These are phyloP conservation scores for Palythoa caribaeorum DNA, from an alignment of 92 coral and sea anemone species.

Conservation along the genomic window DNA sequence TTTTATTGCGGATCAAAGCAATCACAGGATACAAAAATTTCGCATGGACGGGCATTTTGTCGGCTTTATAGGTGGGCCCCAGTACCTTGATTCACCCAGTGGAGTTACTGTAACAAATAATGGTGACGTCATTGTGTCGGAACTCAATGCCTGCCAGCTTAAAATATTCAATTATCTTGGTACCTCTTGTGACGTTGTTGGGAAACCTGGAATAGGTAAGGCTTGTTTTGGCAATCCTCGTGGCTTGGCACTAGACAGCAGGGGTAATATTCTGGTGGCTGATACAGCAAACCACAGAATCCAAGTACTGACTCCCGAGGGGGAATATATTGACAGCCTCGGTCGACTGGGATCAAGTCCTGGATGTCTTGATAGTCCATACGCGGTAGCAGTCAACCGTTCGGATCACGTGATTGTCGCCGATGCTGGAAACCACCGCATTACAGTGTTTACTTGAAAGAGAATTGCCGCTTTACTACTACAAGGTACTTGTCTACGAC, in stretches of 20 bases:
- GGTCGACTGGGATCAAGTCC: constrained; percentile 94
- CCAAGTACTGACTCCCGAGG: constrained; percentile 81
- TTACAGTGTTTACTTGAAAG: constrained; percentile 74
- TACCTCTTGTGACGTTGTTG: constrained; percentile 68
- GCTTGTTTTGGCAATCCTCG: constrained; percentile 81
- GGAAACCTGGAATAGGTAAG: constrained; percentile 86
- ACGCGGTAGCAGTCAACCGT: constrained; percentile 86
- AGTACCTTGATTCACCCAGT: constrained; percentile 85
- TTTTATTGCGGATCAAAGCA: constrained; percentile 79
- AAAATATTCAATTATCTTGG: constrained; percentile 81
- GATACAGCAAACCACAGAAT: constrained; percentile 92
- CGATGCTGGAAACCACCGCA: constrained; percentile 90
- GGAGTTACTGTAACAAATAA: constrained; percentile 84
- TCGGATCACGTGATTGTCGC: constrained; percentile 90
- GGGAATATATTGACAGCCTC: constrained; percentile 74
- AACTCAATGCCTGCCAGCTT: constrained; percentile 77
- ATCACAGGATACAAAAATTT: constrained; percentile 90
- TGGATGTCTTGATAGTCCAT: constrained; percentile 94
- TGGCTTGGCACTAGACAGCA: constrained; percentile 82
- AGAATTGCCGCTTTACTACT: neutral
- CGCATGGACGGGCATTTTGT: constrained; percentile 90
- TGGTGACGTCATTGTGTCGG: constrained; percentile 87
- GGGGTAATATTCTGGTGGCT: constrained; percentile 80
- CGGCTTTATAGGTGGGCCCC: constrained; percentile 89
- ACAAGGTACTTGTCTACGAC: too few species aligned